phyloP scores from a whole-genome alignment of 37 sponge, comb jelly and placozoan genomes.

The Ephydatia muelleri region DNA sequence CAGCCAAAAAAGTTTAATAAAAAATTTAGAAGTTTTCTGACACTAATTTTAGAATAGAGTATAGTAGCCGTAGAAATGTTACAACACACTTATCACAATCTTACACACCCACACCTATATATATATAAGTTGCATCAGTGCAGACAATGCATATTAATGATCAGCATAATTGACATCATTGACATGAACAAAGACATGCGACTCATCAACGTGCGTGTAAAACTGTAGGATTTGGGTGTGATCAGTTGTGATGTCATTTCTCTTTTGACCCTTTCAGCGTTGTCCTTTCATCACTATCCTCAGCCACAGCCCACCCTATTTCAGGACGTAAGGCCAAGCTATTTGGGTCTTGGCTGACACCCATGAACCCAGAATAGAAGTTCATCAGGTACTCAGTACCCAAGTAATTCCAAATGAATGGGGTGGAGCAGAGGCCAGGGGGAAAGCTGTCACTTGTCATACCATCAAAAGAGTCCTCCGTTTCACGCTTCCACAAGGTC shows the following conservation, averaged over 20 bases:
- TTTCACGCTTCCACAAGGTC: background rate
- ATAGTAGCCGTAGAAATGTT: too few species aligned
- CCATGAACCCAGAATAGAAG: constrained; percentile 66
- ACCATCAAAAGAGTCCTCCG: background rate
- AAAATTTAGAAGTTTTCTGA: too few species aligned
- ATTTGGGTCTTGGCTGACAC: constrained; percentile 25
- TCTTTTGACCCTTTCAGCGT: background rate
- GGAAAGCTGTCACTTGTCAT: constrained; percentile 25
- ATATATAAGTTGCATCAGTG: constrained; percentile 11
- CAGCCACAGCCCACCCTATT: constrained; percentile 64
- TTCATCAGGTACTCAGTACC: constrained; percentile 23
- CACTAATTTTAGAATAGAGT: too few species aligned
- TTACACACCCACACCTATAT: constrained; percentile 15
- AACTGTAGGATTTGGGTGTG: background rate
- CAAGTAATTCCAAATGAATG: constrained; percentile 45
- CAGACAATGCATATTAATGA: background rate
- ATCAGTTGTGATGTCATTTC: background rate
- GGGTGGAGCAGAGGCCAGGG: constrained; percentile 35
- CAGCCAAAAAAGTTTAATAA: too few species aligned
- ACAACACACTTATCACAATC: constrained; percentile 22
- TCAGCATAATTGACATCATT: background rate
- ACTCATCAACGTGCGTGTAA: background rate
- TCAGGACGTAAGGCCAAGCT: constrained; percentile 48
- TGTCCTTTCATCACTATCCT: background rate
- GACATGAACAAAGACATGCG: background rate